Base-by-base conservation (phyloP, 2,888 invertebrate species). In the Sminthurinus aureus region DNA sequence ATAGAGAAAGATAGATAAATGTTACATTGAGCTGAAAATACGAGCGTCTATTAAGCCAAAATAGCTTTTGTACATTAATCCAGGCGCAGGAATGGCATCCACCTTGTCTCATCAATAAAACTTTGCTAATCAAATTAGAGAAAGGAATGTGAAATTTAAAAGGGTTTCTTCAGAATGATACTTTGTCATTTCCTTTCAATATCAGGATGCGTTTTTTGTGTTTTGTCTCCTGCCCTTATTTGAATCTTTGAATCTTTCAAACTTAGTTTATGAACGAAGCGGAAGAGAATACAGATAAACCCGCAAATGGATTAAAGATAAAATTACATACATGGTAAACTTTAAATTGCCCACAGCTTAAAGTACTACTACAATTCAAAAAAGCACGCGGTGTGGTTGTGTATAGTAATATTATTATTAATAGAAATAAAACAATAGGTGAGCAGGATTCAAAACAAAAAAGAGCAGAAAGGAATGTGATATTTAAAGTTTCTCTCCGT, bases 121-220 rank as follows among this genome's bases (percentile, higher is more conserved):
- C 26, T 71, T 26, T 71, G 71, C 71, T 71, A 71, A 71, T 71
- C 71, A 71, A 71, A 71, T 71, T 71, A 71, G 24, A 71, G 24
- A 24, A 4, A 24, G 71, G 71, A 71, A 71, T 71, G 58, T 71
- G 22, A 22, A 71, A 26, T 71, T 24, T 71, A 24, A 71, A 24
- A 24, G 24, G 71, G 26, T 24, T 71, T 22, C 9, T 71, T 38
- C 38, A 38, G 38, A 6, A 38, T 38, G 12, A 24, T 71, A 26
- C 24, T 24, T 69, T 12, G 24, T 71, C 26, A 71, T 71, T 71
- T 13, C 15, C 26, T 71, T 24, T 26, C 11, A 2, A 11, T 8
- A 11, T 67, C 3, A 38, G 38, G 38, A 38, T 38, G 38, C 24
- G 13, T 24, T 71, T 24, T 71, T 71, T 71, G 58, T 58, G 58